Evolutionary conservation across 30 jellyfish, hydroid and myxozoan genomes (phyloP).

Genomic region (Hydractinia echinata): DNA sequence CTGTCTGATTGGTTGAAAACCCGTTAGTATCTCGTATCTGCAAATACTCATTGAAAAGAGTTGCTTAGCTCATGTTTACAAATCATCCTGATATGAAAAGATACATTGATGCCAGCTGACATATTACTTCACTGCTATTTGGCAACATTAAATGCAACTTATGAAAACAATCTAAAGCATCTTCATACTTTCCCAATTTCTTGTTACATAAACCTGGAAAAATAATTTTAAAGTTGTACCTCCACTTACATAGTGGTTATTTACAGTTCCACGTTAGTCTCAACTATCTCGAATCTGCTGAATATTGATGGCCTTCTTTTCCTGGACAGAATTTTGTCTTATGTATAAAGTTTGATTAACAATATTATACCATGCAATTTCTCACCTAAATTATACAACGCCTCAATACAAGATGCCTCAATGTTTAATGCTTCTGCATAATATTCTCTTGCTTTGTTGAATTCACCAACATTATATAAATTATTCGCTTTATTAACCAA

Average conservation of each 20-base stretch:
- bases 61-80: too few relatives aligned
- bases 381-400: constrained; percentile 82
- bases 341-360: background rate
- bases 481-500: constrained; percentile 91
- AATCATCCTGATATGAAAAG: constrained; percentile 27
- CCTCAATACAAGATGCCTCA: constrained; percentile 98
- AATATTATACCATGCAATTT: background rate
- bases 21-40: too few relatives aligned
- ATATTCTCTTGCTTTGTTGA: constrained; percentile 62
- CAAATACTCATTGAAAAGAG: too few relatives aligned
- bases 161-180: constrained; percentile 96
- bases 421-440: constrained; percentile 82
- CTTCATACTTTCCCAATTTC: constrained; percentile 55
- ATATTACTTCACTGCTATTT: constrained; percentile 76
- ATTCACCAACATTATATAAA: constrained; percentile 44
- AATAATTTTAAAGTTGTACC: background rate
- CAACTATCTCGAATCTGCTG: too few relatives aligned
- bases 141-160: constrained; percentile 77
- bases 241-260: too few relatives aligned
- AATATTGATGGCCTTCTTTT: background rate
- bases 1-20: too few relatives aligned
- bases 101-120: constrained; percentile 85
- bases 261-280: too few relatives aligned
- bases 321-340: background rate
- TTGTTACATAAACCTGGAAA: constrained; percentile 77